These are phyloP conservation scores for Brachionus koreanus DNA, from an alignment of 1,140 invertebrate species.

Conservation along the genomic window DNA sequence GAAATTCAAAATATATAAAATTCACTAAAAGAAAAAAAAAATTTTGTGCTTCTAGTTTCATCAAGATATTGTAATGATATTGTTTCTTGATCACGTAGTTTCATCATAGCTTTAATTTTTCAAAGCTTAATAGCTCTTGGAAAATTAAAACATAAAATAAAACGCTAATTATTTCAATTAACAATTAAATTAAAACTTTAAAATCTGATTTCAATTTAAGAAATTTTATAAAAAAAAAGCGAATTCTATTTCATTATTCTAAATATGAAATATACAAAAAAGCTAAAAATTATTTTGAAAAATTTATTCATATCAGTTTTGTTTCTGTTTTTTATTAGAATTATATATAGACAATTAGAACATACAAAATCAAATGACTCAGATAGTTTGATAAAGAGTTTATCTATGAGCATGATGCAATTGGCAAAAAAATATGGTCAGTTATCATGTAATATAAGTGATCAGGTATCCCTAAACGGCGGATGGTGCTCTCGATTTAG, in stretches of 20 bases:
- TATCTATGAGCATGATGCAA: not conserved
- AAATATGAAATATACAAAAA: not conserved
- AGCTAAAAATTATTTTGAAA: not conserved
- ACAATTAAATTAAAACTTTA: too few species aligned
- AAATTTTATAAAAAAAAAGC: not conserved
- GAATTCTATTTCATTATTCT: not conserved
- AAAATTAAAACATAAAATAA: too few species aligned
- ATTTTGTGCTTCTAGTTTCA: too few species aligned
- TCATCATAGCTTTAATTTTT: too few species aligned
- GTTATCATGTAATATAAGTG: not conserved
- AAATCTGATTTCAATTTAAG: not conserved
- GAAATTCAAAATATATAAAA: too few species aligned
- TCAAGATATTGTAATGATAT: too few species aligned
- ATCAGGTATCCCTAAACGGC: not conserved
- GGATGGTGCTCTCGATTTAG: constrained; percentile 17
- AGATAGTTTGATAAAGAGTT: not conserved
- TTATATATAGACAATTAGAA: not conserved
- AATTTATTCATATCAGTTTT: not conserved
- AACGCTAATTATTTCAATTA: too few species aligned
- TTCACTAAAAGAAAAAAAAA: too few species aligned
- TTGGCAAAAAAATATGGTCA: not conserved
- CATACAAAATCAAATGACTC: not conserved
- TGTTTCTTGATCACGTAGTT: too few species aligned
- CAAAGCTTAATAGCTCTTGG: too few species aligned
- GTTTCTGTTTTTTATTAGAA: not conserved